Base-by-base conservation (phyloP, 2,888 invertebrate species). In the Drosophila borborema region DNA sequence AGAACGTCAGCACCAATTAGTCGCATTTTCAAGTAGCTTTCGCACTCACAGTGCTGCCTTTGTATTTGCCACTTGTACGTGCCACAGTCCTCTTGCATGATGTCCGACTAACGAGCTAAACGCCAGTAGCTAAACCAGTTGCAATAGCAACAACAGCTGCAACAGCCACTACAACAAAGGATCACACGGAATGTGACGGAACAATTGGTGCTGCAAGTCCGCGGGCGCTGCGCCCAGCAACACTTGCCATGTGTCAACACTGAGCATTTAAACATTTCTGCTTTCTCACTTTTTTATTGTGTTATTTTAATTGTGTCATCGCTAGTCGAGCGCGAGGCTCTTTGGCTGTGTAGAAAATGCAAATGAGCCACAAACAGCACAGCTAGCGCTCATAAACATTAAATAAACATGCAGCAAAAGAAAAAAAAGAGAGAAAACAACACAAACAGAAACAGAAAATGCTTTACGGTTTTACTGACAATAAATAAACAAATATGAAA, bases 21-120 rank as follows among this genome's bases (percentile, higher is more conserved):
- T 82, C 89, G 81, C 79, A 81, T 82, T 86, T 77, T 87, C 74
- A 85, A 85, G 88, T 85, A 82, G 79, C 79, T 77, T 81, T 72
- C 79, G 70, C 71, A 73, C 78, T 77, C 63, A 68, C 75, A 41
- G 55, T 31, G 62, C 56, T 53, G 69, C 62, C 62, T 68, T 70
- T 73, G 73, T 63, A 62, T 69, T 74, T 73, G 54, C 56, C 69
- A 70, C 67, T 82, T 69, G 81, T 74, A 80, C 81, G 75, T 81
- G 83, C 75, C 75, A 80, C 55, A 76, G 74, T 67, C 72, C 65
- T 55, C 68, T 71, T 61, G 68, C 74, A 53, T 77, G 77, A 77
- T 71, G 79, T 67, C 53, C 65, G 70, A 64, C 81, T 85, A 88
- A 85, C 88, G 85, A 85, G 85, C 85, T 80, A 73, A 82, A 73